These are phyloP conservation scores for Pocillopora meandrina DNA, from an alignment of 92 coral and sea anemone genomes.

Conservation along the genomic window DNA sequence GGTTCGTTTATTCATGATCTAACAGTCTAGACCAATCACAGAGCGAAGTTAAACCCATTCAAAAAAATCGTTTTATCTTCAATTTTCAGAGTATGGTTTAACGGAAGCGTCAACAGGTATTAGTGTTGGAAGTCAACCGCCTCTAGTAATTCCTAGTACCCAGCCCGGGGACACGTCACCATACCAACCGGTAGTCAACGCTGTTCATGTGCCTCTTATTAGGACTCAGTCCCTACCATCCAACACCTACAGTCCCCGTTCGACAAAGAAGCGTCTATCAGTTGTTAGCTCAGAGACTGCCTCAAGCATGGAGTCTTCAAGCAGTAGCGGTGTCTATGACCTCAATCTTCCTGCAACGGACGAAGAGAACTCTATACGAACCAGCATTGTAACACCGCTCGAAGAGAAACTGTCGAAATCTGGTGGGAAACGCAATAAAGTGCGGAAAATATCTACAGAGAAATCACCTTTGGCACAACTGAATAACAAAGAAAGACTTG, in stretches of 20 bases:
- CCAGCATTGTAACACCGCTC: constrained; percentile 45
- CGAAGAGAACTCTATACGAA: constrained; percentile 66
- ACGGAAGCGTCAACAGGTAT: constrained; percentile 99
- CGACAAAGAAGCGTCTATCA: constrained; percentile 67
- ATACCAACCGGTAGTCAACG: constrained; percentile 59
- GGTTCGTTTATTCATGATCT: no score
- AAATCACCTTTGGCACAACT: constrained; percentile 26
- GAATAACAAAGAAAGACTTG: constrained; percentile 37
- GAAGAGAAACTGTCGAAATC: constrained; percentile 48
- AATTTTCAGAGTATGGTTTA: constrained; percentile 84
- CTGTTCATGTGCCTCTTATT: constrained; percentile 46
- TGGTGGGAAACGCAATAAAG: constrained; percentile 39
- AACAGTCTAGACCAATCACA: no score
- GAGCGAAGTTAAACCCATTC: no score
- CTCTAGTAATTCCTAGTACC: constrained; percentile 84
- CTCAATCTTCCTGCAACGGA: constrained; percentile 61
- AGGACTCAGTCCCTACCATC: constrained; percentile 58
- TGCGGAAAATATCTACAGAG: constrained; percentile 39
- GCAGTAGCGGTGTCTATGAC: constrained; percentile 83
- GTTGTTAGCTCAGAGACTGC: constrained; percentile 69
- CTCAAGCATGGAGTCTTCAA: constrained; percentile 67
- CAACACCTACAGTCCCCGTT: constrained; percentile 50
- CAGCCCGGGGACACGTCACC: constrained; percentile 82
- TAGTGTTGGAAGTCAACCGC: constrained; percentile 97
- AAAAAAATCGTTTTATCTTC: neutral